A percentile compares a stretch with the other conserved stretches of the same genome.
These are phyloP conservation scores for Thyatira batis DNA, from an alignment of 2,888 invertebrate genomes.

Conservation along the genomic window DNA sequence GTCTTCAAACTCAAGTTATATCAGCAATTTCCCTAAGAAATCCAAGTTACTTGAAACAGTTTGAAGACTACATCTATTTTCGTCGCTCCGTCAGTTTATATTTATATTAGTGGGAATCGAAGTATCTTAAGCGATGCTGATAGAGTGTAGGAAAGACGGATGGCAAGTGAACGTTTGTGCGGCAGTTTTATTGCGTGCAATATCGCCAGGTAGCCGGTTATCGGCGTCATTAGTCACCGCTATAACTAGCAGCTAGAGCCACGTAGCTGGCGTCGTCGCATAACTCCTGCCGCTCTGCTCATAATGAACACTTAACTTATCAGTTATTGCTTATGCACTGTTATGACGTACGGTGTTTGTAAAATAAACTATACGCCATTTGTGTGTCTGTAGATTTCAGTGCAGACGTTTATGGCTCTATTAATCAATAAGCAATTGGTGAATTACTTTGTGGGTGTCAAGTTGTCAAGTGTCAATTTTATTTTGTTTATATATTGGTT, in stretches of 20 bases:
- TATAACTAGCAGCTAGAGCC: background rate
- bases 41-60: no score
- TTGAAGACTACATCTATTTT: no score
- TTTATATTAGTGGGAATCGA: background rate
- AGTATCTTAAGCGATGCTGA: background rate
- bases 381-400: no score
- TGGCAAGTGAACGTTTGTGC: background rate
- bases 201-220: conserved; percentile 2
- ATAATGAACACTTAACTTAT: conserved; percentile 3
- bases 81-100: background rate
- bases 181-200: conserved; percentile 1
- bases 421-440: no score
- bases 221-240: conserved; percentile 6
- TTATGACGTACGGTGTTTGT: background rate
- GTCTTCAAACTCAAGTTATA: no score
- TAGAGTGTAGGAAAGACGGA: background rate
- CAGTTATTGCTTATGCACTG: background rate
- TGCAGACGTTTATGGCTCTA: no score
- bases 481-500: no score
- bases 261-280: conserved; percentile 1
- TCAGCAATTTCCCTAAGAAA: no score
- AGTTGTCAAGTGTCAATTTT: no score
- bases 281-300: background rate
- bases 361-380: background rate
- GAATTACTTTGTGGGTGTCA: no score